Evolutionary conservation across 92 coral and sea anemone species (phyloP), one percentile per base, ranked within the genome.

Genomic region (Porites divaricata): DNA sequence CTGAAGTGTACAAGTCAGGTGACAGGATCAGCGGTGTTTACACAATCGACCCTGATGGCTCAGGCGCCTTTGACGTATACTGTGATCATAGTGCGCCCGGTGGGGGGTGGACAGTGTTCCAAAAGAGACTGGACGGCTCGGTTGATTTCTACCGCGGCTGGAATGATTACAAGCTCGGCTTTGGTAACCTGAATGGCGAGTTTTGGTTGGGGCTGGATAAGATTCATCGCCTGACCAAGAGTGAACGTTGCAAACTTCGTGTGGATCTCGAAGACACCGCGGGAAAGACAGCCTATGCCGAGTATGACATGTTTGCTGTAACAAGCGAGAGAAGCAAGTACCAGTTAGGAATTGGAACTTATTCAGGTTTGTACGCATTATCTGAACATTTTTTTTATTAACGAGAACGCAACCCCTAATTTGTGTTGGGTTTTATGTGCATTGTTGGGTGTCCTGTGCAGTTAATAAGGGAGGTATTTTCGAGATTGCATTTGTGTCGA

Each of bases 21-120:
- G 41, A 74, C 45, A 89, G 53, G 54, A 62, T 73, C 63, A 89
- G 83, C 59, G 93, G 93, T 45, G 64, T 92, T 26, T 95, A 89
- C 72, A 62, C 80, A 13, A 82, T 95, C 73, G 88, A 90, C 74
- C 98, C 95, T 2, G 95, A 95, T 63, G 93, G 89, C 14, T 56
- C 70, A 66, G 93, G 89, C 0, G 45, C 81, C 25, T 88, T 94
- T 82, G 62, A 80, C 15, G 98, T 91, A 14, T 86, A 72, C 75
- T 94, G 98, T 76, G 98, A 94, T 61, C 65, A 61, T 9, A 61
- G n/a, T n/a, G 17, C 65, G 6, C 65, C 65, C 19, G 65, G 65
- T 61, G 65, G 65, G 24, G 28, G 97, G 91, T n/a, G 97, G 88
- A 71, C 89, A 54, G 59, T 54, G 59, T 54, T 54, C 59, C 59